Conservation (phyloP, 2,797 vertebrate genomes). For the Enteromius unitaeniatus region DNA sequence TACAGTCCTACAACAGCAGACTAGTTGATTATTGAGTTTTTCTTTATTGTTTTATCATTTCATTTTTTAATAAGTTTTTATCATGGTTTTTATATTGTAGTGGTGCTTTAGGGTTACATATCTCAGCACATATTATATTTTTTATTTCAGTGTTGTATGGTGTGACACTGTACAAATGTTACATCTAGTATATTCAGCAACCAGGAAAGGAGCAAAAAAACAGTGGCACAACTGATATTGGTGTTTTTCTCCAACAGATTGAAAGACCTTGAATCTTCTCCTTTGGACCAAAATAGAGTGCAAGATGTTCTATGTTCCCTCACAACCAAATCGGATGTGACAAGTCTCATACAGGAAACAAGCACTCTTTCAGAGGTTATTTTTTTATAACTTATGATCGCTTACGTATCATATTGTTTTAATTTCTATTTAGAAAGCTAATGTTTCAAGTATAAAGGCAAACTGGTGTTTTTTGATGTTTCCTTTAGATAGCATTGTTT, state of each 20-base stretch:
- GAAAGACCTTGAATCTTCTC: slow-evolving; percentile 80
- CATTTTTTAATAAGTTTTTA: neutral
- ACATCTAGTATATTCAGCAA: neutral
- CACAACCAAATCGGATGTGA: slow-evolving; percentile 74
- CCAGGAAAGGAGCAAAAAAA: neutral
- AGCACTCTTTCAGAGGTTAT: slow-evolving; percentile 85
- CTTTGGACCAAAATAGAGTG: slow-evolving; percentile 80
- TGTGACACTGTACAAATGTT: no score
- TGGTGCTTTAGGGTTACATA: neutral
- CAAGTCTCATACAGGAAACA: slow-evolving; percentile 80
- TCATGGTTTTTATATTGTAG: neutral
- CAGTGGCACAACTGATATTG: neutral
- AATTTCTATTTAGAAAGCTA: slow-evolving; percentile 22
- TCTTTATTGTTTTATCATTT: neutral
- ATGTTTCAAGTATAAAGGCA: slow-evolving; percentile 27
- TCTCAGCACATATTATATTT: neutral
- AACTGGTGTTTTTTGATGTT: slow-evolving; percentile 1
- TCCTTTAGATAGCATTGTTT: slow-evolving; percentile 22
- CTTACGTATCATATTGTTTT: slow-evolving; percentile 43
- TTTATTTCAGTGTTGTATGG: neutral
- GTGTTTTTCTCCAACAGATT: slow-evolving; percentile 75
- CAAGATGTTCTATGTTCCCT: slow-evolving; percentile 79
- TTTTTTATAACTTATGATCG: slow-evolving; percentile 14
- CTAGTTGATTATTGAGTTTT: neutral
- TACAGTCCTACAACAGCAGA: neutral